Percentiles rank a stretch among this genome's conserved stretches.
These are phyloP conservation scores for Hydrozoanthus tunicans DNA, from an alignment of 64 coral and sea anemone genomes.

Conservation along the genomic window DNA sequence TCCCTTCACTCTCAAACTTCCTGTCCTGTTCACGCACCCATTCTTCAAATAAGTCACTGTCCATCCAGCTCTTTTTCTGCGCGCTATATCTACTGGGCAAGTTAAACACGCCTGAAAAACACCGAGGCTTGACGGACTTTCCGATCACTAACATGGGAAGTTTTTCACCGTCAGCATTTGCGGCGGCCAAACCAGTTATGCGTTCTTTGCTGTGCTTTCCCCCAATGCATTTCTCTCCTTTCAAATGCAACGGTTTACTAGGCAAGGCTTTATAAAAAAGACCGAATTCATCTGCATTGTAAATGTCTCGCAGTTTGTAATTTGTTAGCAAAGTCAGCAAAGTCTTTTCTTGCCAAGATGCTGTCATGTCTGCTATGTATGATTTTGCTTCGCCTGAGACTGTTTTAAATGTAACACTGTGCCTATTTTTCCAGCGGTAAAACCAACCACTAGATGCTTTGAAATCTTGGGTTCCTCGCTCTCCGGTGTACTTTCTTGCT, in stretches of 20 bases:
- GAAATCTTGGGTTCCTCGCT: too few species aligned
- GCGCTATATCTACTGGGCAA: constrained; percentile 18
- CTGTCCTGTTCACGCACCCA: constrained; percentile 23
- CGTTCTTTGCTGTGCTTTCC: constrained; percentile 67
- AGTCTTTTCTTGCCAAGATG: constrained; percentile 56
- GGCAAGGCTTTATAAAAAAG: constrained; percentile 67
- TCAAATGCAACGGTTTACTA: constrained; percentile 40
- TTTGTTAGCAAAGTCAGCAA: constrained; percentile 41
- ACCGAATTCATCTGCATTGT: constrained; percentile 56
- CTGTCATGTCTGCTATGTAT: constrained; percentile 42
- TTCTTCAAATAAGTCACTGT: constrained; percentile 70
- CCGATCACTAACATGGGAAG: constrained; percentile 61
- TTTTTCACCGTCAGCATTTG: constrained; percentile 60
- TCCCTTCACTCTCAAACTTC: constrained; percentile 10
- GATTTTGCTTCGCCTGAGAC: constrained; percentile 39
- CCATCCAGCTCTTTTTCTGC: constrained; percentile 66
- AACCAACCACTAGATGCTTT: too few species aligned
- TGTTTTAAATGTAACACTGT: constrained; percentile 27
- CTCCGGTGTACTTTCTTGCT: too few species aligned
- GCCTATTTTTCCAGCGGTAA: too few species aligned
- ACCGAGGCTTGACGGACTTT: constrained; percentile 31
- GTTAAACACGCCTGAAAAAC: constrained; percentile 19
- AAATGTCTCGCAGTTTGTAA: constrained; percentile 56
- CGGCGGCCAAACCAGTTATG: constrained; percentile 63
- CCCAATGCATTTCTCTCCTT: constrained; percentile 45